Conservation (phyloP, 2,797 vertebrate genomes). For the Prionace glauca region DNA sequence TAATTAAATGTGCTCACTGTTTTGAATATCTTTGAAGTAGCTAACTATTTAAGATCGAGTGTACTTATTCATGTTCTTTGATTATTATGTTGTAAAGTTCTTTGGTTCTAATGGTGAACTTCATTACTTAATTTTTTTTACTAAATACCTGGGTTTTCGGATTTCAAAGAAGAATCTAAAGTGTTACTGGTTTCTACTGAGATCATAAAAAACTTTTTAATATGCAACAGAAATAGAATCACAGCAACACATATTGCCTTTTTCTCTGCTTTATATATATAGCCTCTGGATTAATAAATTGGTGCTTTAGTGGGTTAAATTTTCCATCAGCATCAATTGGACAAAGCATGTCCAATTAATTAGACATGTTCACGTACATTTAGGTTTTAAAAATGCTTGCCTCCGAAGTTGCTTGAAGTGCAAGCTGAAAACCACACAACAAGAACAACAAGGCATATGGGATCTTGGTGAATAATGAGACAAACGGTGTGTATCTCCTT, state of each 20-base stretch:
- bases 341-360: neutral
- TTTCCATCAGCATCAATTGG: neutral
- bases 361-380: neutral
- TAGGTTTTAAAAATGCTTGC: neutral
- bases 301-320: neutral
- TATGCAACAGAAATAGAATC: neutral
- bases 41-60: no score
- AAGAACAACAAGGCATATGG: neutral
- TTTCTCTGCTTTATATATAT: neutral
- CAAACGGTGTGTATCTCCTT: neutral
- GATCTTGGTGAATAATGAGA: neutral
- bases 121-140: no score
- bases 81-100: no score
- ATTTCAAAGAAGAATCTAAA: no score
- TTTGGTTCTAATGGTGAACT: no score
- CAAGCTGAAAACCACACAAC: neutral
- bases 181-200: no score
- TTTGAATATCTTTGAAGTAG: no score
- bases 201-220: neutral
- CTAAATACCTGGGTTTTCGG: no score
- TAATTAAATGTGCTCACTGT: no score
- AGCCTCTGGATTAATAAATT: neutral
- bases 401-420: neutral
- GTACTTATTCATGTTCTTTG: no score
- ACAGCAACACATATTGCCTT: neutral